Percentiles rank a stretch among this genome's conserved stretches.
Evolutionary conservation across 2,797 vertebrate species (phyloP).

Genomic region (Alauda arvensis): DNA sequence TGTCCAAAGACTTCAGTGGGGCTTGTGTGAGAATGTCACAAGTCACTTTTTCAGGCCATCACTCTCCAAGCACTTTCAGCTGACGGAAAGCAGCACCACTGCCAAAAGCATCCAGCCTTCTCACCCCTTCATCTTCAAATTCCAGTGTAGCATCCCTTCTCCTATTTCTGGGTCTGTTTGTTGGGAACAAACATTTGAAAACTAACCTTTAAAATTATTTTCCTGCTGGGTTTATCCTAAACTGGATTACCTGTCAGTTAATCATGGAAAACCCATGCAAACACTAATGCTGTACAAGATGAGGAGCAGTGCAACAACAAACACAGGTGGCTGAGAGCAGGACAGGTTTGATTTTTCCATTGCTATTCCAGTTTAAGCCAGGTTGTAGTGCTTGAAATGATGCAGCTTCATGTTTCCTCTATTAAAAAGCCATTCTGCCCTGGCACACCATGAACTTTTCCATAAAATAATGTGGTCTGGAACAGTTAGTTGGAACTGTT

Average conservation of each 20-base stretch:
- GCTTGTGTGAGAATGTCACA: not conserved
- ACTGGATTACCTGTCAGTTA: not conserved
- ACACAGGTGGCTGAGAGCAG: not conserved
- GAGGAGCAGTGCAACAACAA: not conserved
- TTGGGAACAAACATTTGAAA: not conserved
- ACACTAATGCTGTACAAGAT: not conserved
- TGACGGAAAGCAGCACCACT: not conserved
- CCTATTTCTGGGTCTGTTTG: not conserved
- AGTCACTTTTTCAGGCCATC: not conserved
- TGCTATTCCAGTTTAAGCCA: not conserved
- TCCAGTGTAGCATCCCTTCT: not conserved
- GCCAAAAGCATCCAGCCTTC: not conserved
- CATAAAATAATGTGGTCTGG: not conserved
- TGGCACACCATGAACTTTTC: not conserved
- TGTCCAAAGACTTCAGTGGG: not conserved
- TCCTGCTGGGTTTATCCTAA: not conserved
- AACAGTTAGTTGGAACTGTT: not conserved
- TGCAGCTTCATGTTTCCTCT: not conserved
- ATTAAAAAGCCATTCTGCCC: not conserved
- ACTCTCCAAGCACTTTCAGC: not conserved
- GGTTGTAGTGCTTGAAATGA: not conserved
- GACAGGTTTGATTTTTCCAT: not conserved
- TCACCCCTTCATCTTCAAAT: not conserved
- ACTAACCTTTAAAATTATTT: not conserved
- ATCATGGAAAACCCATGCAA: not conserved